phyloP scores from a whole-genome alignment of 2,797 vertebrate species.

The Macropus fuliginosus region DNA sequence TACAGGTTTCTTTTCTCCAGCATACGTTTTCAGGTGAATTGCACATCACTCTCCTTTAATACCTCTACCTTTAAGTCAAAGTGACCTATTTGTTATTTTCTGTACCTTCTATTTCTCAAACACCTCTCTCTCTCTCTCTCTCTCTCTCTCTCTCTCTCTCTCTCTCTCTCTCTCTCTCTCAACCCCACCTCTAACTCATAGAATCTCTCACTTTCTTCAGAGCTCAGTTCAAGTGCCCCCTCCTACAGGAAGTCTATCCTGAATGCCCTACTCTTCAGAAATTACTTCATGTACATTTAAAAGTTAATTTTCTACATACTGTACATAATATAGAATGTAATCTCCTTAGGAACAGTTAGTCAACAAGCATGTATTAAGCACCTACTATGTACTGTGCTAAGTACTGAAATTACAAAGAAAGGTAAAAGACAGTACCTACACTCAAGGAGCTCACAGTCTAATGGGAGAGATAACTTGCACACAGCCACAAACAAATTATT shows the following conservation, averaged over 20 bases:
- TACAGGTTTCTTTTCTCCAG: neutral
- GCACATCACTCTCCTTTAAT: neutral
- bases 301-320: neutral
- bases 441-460: neutral
- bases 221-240: neutral
- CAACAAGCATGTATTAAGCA: neutral
- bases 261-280: neutral
- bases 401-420: neutral
- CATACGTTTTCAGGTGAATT: neutral
- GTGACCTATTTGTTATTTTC: neutral
- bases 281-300: neutral
- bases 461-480: neutral
- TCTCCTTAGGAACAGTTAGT: neutral
- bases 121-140: neutral
- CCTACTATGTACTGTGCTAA: neutral
- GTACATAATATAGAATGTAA: neutral
- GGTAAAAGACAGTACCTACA: neutral
- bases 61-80: neutral
- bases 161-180: too few relatives aligned
- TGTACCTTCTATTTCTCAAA: neutral
- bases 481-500: neutral
- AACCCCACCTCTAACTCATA: neutral
- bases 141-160: neutral
- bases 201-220: neutral
- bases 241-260: neutral